A percentile compares a stretch with the other conserved stretches of the same genome.
These are phyloP conservation scores for Himalopsyche kuldschensis DNA, from an alignment of 2,888 invertebrate species.

Conservation along the genomic window DNA sequence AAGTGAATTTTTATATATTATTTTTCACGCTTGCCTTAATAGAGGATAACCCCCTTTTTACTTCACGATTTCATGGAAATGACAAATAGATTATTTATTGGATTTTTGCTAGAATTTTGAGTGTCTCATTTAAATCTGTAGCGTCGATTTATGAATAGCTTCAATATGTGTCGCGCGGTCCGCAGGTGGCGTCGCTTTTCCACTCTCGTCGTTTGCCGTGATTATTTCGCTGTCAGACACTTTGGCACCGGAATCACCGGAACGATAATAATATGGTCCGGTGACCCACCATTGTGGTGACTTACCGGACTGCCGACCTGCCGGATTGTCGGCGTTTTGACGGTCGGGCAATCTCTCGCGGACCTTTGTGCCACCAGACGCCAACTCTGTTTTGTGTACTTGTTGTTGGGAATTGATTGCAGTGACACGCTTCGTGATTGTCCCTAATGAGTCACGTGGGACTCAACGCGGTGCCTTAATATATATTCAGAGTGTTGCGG, in stretches of 20 bases:
- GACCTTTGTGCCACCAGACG: background rate
- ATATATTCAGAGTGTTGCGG: background rate
- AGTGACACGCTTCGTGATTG: conserved; percentile 4
- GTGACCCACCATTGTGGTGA: background rate
- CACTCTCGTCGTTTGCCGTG: background rate
- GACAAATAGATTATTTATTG: too few relatives aligned
- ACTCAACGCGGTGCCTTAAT: background rate
- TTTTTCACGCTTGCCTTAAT: too few relatives aligned
- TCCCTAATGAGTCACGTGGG: background rate
- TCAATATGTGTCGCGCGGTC: background rate
- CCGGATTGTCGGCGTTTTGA: background rate
- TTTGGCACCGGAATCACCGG: background rate
- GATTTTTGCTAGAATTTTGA: too few relatives aligned
- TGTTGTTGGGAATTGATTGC: conserved; percentile 3
- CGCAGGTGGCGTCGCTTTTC: background rate
- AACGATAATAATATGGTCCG: background rate
- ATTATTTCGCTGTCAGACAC: conserved; percentile 2
- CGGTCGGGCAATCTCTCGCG: background rate
- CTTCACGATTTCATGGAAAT: too few relatives aligned
- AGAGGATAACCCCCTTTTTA: too few relatives aligned
- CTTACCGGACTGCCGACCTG: background rate
- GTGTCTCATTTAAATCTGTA: background rate
- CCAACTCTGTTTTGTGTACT: background rate
- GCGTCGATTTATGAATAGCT: background rate
- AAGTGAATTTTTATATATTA: too few relatives aligned